Evolutionary conservation across 2,797 vertebrate genomes (phyloP), one percentile per base, ranked within the genome.

Genomic region (Phrynocephalus vlangalii): DNA sequence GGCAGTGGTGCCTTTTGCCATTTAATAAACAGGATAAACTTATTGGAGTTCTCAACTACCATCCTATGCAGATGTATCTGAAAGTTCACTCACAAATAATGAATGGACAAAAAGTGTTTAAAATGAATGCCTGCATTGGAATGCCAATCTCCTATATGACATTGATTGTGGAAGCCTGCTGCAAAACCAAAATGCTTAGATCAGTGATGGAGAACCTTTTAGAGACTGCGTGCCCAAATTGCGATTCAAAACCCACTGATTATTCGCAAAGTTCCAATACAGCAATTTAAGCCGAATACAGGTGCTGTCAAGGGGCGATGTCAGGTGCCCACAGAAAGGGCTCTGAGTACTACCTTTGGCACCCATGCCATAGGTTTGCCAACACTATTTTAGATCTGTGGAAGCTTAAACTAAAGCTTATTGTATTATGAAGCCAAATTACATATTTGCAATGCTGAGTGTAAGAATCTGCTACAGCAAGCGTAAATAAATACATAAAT

Each of bases 321-420:
- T 44, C 38, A 1, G 38, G 38, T 44, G 3, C 38, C 38, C 38
- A 44, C 38, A 44, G 38, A 44, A 44, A 44, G 38, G 38, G 38
- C 38, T 44, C 38, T 5, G 3, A 44, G 38, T 44, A 5, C 38
- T 3, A 44, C 38, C 38, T 44, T 44, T 44, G 38, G 38, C 38
- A 44, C 38, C 38, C 38, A 5, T 44, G 38, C 38, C 5, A 44
- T 44, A 44, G 38, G 38, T 44, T 44, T 5, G 52, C 6, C 0
- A n/a, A 82, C 81, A 6, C 77, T 20, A 44, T 3, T 1, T 82
- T 7, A 77, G 9, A 26, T 93, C 92, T 77, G 0, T 0, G 86
- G 75, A 30, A 60, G 13, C 6, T 91, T 66, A 88, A 87, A 87
- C 75, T 90, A 92, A 78, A 44, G 56, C 1, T 52, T 85, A 1